These are phyloP conservation scores for Teleogryllus occipitalis DNA, from an alignment of 1,140 invertebrate genomes.

Conservation along the genomic window DNA sequence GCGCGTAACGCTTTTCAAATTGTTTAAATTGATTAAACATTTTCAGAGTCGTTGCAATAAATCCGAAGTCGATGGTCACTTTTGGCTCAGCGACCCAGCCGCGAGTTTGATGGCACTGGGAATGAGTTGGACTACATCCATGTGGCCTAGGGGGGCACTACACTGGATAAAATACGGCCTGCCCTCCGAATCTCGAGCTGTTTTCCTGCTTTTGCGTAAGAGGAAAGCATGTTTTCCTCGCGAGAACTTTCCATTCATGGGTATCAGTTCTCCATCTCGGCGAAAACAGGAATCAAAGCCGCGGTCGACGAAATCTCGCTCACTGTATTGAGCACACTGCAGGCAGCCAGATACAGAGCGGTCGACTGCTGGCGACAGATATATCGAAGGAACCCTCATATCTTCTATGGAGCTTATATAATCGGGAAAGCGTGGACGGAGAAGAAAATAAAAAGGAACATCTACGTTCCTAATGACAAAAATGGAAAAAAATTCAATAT, in stretches of 20 bases:
- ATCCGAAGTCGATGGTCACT: background rate
- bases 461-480: too few relatives aligned
- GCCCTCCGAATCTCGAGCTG: background rate
- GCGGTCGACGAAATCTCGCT: background rate
- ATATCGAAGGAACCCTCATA: too few relatives aligned
- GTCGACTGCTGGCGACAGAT: too few relatives aligned
- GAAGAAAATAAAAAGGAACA: too few relatives aligned
- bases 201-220: background rate
- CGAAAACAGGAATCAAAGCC: background rate
- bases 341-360: too few relatives aligned
- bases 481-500: too few relatives aligned
- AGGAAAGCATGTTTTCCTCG: background rate
- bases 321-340: too few relatives aligned
- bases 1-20: background rate
- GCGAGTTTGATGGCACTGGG: background rate
- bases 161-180: background rate
- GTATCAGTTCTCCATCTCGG: background rate
- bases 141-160: background rate
- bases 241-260: constrained; percentile 3
- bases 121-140: constrained; percentile 4
- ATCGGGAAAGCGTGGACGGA: too few relatives aligned
- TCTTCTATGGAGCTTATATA: too few relatives aligned
- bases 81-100: background rate
- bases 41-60: background rate
- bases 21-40: background rate